Conservation (phyloP, 1,140 invertebrate genomes). For the Cherax destructor region DNA sequence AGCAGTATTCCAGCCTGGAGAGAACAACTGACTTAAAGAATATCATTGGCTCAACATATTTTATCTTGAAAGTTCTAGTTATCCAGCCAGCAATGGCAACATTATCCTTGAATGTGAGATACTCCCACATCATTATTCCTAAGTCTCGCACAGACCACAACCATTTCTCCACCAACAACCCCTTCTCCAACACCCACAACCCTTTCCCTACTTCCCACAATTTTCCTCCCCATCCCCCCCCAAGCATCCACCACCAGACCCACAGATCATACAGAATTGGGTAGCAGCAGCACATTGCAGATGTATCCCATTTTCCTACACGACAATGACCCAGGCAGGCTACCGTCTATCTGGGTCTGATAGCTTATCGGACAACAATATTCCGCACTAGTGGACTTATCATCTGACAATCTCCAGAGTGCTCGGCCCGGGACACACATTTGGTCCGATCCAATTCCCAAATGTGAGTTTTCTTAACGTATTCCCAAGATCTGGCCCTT, state of each 20-base stretch:
- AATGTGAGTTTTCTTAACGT: background rate
- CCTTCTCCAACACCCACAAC: background rate
- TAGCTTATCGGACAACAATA: constrained; percentile 30
- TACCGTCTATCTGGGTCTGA: constrained; percentile 3
- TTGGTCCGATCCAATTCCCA: background rate
- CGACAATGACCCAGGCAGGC: background rate
- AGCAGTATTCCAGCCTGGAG: too few relatives aligned
- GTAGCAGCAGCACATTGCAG: too few relatives aligned
- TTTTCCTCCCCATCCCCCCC: background rate
- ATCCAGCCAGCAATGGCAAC: too few relatives aligned
- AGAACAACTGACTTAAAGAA: too few relatives aligned
- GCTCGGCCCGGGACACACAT: background rate
- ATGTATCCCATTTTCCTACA: background rate
- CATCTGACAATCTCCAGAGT: background rate
- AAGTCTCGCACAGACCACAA: too few relatives aligned
- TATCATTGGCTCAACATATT: too few relatives aligned
- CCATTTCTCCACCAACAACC: background rate
- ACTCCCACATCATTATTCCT: too few relatives aligned
- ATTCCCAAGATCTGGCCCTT: too few relatives aligned
- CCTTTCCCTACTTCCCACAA: background rate
- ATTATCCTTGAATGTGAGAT: too few relatives aligned
- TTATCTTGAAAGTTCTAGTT: too few relatives aligned
- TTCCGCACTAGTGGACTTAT: constrained; percentile 14
- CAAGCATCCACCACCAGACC: background rate
- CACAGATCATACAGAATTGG: too few relatives aligned